Evolutionary conservation across 1,140 invertebrate species (phyloP).

Genomic region (Drosophila chauvacae): DNA sequence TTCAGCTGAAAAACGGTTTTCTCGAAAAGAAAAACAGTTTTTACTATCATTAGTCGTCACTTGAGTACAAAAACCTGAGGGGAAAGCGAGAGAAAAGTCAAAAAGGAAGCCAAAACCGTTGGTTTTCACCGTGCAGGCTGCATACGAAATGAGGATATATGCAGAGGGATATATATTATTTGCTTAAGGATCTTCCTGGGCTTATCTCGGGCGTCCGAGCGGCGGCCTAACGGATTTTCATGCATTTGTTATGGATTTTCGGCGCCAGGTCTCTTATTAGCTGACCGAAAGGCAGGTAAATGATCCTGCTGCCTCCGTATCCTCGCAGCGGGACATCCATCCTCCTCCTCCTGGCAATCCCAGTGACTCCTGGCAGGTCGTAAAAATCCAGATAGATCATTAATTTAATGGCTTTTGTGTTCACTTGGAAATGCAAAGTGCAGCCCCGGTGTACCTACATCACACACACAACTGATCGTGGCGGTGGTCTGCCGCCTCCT

Average conservation of each 20-base stretch:
- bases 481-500: constrained; percentile 54
- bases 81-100: constrained; percentile 37
- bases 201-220: constrained; percentile 33
- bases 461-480: constrained; percentile 21
- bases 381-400: constrained; percentile 73
- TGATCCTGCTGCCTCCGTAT: constrained; percentile 39
- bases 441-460: constrained; percentile 44
- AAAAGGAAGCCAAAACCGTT: constrained; percentile 34
- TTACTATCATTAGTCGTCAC: constrained; percentile 73
- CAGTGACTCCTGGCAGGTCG: constrained; percentile 61
- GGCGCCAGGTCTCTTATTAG: constrained; percentile 79
- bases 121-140: constrained; percentile 39
- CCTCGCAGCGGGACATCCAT: constrained; percentile 50
- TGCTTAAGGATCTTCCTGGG: constrained; percentile 61
- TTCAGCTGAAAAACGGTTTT: constrained; percentile 50
- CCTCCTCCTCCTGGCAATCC: constrained; percentile 34
- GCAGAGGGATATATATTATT: constrained; percentile 57
- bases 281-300: constrained; percentile 29
- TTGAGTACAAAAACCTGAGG: constrained; percentile 33
- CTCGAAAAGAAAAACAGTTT: constrained; percentile 71
- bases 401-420: constrained; percentile 73
- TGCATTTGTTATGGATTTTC: constrained; percentile 83
- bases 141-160: constrained; percentile 70
- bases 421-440: constrained; percentile 59
- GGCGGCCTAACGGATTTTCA: constrained; percentile 77